Base-by-base conservation (phyloP, 2,113 vertebrate genomes). In the Poeciliopsis retropinna region DNA sequence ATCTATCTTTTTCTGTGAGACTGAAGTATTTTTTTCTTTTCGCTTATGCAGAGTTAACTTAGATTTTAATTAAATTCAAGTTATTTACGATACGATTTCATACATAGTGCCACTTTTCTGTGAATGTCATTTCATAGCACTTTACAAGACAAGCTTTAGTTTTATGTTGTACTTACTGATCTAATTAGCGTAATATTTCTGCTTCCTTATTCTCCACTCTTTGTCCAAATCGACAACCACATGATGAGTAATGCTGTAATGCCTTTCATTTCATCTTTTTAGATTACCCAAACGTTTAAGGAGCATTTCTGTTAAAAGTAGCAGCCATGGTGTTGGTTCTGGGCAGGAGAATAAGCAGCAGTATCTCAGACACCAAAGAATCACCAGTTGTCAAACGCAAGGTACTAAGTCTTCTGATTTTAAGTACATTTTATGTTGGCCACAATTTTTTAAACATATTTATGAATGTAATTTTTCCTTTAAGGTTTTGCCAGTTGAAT, bases 291-390 rank as follows among this genome's bases (percentile, higher is more conserved):
- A 11, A 76, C 62, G n/a, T 67, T 34, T 17, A 75, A 44, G 67
- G 65, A 64, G 74, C 44, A 60, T 78, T 27, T 74, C 31, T 60
- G 14, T 67, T 89, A 88, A 94, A 85, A 92, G 94, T 94, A 62
- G 83, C 83, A 95, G 95, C 94, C 95, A 99, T 99, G 98, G 98
- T 99, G 94, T 95, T 99, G 95, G 98, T 99, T 93, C 78, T 99
- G 91, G 97, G 98, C 83, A 95, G 98, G 89, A 95, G 98, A 92
- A 87, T 98, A 90, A 98, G 95, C 93, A 96, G 97, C 94, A 97
- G 97, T 94, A 97, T 97, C 76, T 95, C 95, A 2, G 96, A 94
- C 84, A 95, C 96, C 82, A 96, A 93, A 86, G 97, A 99, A 86
- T 99, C 98, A 74, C 98, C 97, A 79, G 96, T 96, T 83, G 96